Percentiles rank a stretch among this genome's conserved stretches.
phyloP scores from a whole-genome alignment of 2,113 vertebrate species.

The Struthio camelus region DNA sequence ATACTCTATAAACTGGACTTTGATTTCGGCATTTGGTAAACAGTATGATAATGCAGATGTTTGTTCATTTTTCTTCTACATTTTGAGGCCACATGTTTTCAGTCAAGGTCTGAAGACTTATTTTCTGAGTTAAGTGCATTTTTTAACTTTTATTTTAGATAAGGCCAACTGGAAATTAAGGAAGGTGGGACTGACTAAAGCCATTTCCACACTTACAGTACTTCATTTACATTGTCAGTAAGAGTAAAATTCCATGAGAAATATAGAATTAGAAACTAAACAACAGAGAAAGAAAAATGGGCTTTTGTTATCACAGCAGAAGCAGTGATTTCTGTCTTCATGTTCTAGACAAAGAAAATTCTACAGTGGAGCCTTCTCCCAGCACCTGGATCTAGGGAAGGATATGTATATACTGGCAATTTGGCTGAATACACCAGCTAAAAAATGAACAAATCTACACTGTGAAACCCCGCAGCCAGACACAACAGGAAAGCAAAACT shows the following conservation, averaged over 20 bases:
- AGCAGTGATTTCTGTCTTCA: neutral
- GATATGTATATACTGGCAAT: neutral
- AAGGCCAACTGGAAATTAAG: neutral
- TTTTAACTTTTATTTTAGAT: neutral
- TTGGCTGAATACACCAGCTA: neutral
- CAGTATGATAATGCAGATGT: neutral
- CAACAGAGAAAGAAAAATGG: neutral
- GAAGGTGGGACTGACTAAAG: neutral
- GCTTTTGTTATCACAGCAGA: neutral
- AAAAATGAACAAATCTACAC: neutral
- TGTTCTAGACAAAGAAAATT: neutral
- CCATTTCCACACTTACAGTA: neutral
- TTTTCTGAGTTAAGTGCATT: neutral
- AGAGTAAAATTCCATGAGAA: neutral
- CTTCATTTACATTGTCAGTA: neutral
- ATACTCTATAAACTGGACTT: neutral
- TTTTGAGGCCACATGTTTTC: constrained; percentile 42
- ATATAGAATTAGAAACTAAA: neutral
- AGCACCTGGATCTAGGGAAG: neutral
- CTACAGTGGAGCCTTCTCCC: neutral
- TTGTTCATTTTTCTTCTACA: constrained; percentile 20
- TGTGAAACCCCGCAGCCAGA: neutral
- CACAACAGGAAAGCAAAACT: constrained; percentile 23
- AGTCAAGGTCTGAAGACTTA: neutral
- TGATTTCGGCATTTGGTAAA: constrained; percentile 48